Evolutionary conservation across 2,797 vertebrate species (phyloP).

Genomic region (Podarcis lilfordi): DNA sequence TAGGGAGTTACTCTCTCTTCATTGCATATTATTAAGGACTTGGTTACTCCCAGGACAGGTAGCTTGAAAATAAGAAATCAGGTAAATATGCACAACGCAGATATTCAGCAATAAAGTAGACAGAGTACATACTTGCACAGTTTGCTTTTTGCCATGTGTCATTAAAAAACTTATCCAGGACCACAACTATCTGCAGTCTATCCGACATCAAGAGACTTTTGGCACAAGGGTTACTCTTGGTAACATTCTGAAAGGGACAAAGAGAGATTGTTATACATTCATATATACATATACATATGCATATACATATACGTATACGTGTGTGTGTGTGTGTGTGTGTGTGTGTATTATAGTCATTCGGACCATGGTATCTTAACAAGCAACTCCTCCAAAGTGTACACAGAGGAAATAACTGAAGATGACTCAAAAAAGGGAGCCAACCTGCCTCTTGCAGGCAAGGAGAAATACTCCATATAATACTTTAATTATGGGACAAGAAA

Average conservation of each 20-base stretch:
- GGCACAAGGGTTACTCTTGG: conserved; percentile 85
- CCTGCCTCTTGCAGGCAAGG: neutral
- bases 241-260: conserved; percentile 77
- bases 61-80: neutral
- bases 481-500: neutral
- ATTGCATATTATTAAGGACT: neutral
- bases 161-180: conserved; percentile 80
- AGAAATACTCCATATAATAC: no score
- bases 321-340: no score
- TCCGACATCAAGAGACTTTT: conserved; percentile 89
- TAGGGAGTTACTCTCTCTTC: neutral
- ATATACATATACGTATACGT: no score
- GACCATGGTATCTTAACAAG: neutral
- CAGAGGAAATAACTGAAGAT: neutral
- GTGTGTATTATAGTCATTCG: neutral
- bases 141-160: conserved; percentile 82
- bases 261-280: conserved; percentile 22
- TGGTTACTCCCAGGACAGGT: neutral
- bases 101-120: conserved; percentile 21
- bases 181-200: conserved; percentile 87
- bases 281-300: neutral
- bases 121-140: conserved; percentile 83
- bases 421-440: neutral
- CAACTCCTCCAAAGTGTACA: neutral
- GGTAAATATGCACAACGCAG: neutral